Percentiles rank a stretch among this genome's conserved stretches.
These are phyloP conservation scores for Tribolium castaneum DNA, from an alignment of 1,140 invertebrate genomes.

Conservation along the genomic window DNA sequence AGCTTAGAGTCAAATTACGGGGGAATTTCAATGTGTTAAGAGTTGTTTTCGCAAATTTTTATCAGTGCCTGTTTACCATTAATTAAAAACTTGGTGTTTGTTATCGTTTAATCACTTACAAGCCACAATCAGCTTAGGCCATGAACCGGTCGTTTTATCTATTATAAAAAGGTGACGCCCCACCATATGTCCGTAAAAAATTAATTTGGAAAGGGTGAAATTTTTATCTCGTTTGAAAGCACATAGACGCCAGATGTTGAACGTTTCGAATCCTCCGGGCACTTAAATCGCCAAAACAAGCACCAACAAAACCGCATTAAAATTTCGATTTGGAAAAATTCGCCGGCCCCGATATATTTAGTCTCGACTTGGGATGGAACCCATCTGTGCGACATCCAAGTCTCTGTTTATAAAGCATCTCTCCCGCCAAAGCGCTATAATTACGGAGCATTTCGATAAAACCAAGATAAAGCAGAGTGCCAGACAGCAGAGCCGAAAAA, in stretches of 20 bases:
- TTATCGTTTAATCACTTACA: too few relatives aligned
- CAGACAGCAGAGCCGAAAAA: neutral
- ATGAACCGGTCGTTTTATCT: neutral
- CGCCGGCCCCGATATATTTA: neutral
- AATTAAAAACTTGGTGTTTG: too few relatives aligned
- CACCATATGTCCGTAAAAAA: slow-evolving; percentile 27
- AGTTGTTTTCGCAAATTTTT: too few relatives aligned
- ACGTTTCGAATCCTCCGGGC: neutral
- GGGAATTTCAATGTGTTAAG: too few relatives aligned
- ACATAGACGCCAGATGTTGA: neutral
- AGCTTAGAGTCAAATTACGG: too few relatives aligned
- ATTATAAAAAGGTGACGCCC: neutral
- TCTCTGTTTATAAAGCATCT: neutral
- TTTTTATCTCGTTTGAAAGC: neutral
- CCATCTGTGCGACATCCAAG: neutral
- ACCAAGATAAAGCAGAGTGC: neutral
- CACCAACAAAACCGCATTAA: neutral
- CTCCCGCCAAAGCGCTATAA: neutral
- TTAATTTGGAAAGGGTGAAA: slow-evolving; percentile 23
- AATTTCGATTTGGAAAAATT: neutral
- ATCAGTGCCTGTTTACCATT: too few relatives aligned
- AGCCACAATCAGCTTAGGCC: neutral
- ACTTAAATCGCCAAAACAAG: neutral
- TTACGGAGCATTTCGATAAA: neutral
- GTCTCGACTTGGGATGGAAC: neutral